Evolutionary conservation across 2,113 vertebrate genomes (phyloP).

Genomic region (Sphyrna mokarran): DNA sequence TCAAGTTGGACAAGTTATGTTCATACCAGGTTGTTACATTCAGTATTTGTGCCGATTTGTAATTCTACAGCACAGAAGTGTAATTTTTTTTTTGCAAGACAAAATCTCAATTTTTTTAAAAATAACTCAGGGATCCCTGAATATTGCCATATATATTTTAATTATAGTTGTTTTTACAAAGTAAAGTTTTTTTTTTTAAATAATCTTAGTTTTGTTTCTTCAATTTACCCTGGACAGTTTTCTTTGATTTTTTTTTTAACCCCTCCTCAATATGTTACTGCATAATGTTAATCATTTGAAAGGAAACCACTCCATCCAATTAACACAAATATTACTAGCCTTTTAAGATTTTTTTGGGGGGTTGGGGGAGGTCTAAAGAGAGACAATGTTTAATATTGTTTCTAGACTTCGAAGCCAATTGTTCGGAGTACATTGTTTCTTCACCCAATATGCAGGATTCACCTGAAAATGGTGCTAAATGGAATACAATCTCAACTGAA

Average conservation of each 20-base stretch:
- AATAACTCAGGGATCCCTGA: conserved; percentile 24
- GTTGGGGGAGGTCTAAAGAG: not conserved
- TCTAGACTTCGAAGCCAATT: not conserved
- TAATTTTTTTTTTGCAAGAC: not conserved
- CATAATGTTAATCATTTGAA: not conserved
- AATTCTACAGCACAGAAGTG: not conserved
- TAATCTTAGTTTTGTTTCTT: conserved; percentile 24
- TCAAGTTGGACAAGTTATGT: not conserved
- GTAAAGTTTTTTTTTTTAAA: not conserved
- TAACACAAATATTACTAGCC: not conserved
- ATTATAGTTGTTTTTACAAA: not conserved
- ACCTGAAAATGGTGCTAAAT: conserved; percentile 8
- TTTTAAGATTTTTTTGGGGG: not conserved
- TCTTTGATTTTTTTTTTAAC: not conserved
- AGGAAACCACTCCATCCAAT: not conserved
- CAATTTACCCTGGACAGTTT: not conserved
- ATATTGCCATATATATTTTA: not conserved
- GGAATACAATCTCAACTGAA: not conserved
- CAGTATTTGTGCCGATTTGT: not conserved
- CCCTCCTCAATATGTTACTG: not conserved
- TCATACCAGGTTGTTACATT: not conserved
- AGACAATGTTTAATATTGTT: not conserved
- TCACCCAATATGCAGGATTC: not conserved
- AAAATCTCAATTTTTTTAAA: not conserved
- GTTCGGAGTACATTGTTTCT: not conserved